These are phyloP conservation scores for Thymallus thymallus DNA, from an alignment of 2,113 vertebrate species.

Conservation along the genomic window DNA sequence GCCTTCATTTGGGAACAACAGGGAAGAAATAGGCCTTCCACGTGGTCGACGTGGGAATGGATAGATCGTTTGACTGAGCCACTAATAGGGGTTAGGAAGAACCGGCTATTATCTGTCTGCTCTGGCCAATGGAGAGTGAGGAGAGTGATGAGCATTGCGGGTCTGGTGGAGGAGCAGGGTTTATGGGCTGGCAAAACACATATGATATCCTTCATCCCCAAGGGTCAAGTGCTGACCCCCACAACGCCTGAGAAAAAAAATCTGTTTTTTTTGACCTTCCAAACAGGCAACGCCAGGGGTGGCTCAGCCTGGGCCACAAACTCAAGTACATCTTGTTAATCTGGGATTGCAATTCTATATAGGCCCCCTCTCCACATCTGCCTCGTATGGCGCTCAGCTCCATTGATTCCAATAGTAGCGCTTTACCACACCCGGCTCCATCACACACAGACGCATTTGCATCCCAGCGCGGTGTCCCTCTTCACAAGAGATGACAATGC, in stretches of 20 bases:
- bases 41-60: constrained; percentile 53
- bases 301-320: background rate
- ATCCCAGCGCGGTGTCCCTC: constrained; percentile 58
- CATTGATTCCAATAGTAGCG: constrained; percentile 41
- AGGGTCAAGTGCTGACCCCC: constrained; percentile 9
- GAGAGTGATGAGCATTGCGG: constrained; percentile 20
- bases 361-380: constrained; percentile 48
- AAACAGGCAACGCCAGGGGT: background rate
- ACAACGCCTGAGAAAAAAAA: constrained; percentile 10
- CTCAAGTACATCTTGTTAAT: background rate
- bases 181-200: constrained; percentile 31
- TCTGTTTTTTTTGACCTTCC: constrained; percentile 27
- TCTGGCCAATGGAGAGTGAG: constrained; percentile 12
- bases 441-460: constrained; percentile 43
- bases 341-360: constrained; percentile 17
- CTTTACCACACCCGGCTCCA: constrained; percentile 26
- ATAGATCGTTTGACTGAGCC: constrained; percentile 61
- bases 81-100: constrained; percentile 65
- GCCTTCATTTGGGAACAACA: constrained; percentile 62
- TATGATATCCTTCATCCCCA: background rate
- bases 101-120: constrained; percentile 58
- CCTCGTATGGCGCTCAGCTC: constrained; percentile 46
- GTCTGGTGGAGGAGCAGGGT: constrained; percentile 13
- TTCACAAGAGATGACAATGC: constrained; percentile 53
- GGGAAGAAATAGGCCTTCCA: constrained; percentile 50